Conservation (phyloP, 2,888 invertebrate species). For the Tachina fera region DNA sequence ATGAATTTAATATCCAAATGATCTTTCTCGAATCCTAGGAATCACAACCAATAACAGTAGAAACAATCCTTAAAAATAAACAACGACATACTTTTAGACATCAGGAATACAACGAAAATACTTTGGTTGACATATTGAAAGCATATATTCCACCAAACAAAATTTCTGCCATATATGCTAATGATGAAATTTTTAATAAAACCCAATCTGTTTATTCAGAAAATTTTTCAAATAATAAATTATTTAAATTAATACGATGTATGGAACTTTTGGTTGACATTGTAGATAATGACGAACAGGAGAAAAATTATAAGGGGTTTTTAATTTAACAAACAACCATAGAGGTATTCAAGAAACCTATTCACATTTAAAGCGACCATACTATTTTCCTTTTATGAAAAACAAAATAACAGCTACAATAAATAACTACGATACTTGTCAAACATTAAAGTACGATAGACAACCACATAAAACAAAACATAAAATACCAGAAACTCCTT, state of each 20-base stretch:
- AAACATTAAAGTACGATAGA: conserved; percentile 26
- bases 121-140: conserved; percentile 3
- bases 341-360: too few species aligned
- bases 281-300: not conserved
- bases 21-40: conserved; percentile 3
- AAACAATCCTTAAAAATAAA: conserved; percentile 3
- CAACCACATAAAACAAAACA: conserved; percentile 23
- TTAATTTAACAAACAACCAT: not conserved
- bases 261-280: not conserved
- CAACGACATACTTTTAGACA: conserved; percentile 3
- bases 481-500: conserved; percentile 36
- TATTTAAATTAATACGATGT: not conserved
- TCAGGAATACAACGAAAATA: too few species aligned
- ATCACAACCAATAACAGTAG: too few species aligned
- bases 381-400: not conserved
- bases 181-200: not conserved
- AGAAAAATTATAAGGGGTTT: not conserved
- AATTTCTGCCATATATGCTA: not conserved
- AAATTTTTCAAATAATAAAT: not conserved
- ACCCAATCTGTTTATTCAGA: not conserved
- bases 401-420: not conserved
- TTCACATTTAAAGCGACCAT: too few species aligned
- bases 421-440: not conserved
- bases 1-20: conserved; percentile 6
- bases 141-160: not conserved